Base-by-base conservation (phyloP, 2,113 vertebrate species). In the Microtus ochrogaster region DNA sequence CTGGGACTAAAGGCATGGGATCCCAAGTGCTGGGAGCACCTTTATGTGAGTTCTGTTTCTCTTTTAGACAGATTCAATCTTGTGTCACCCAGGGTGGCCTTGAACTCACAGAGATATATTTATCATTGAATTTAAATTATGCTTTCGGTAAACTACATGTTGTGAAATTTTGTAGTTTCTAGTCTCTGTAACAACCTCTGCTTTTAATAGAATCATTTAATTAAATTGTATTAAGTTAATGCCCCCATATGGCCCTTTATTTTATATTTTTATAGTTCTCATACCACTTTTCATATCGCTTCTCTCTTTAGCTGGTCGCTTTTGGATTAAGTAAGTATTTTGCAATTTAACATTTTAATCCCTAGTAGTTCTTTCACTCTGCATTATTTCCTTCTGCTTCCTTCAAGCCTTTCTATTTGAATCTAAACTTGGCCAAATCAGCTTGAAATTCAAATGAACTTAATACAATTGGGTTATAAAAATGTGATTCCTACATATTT, bases 181-280 rank as follows among this genome's bases (percentile, higher is more conserved):
- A 44, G 44, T 17, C 26, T 11, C 9, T 55, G 12, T 86, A 10
- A 70, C 41, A 49, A 61, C 33, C 33, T 83, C 47, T 88, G 14
- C 58, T 36, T 91, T 91, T 68, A 22, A 82, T 91, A 82, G 24
- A 28, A 70, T 91, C 58, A 33, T 77, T 89, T 83, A 63, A 74
- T 76, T 44, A 30, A 55, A 78, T 70, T 44, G 24, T 30, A 84
- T 78, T 77, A 76, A 86, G 41, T 55, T 55, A 73, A 39, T 89
- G 8, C 17, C 49, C 66, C 66, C 39, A 74, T 72, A 30, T 78
- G 9, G 5, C 89, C 39, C 52, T 92, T 84, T 63, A 44, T 30
- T 39, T 82, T 58, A 41, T 55, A 58, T 12, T 41, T 65, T 72
- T 28, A 22, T n/a, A n/a, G 30, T 63, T 96, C 26, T 41, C 76